Conservation (phyloP, 2,113 vertebrate species). For the Chionomys nivalis region DNA sequence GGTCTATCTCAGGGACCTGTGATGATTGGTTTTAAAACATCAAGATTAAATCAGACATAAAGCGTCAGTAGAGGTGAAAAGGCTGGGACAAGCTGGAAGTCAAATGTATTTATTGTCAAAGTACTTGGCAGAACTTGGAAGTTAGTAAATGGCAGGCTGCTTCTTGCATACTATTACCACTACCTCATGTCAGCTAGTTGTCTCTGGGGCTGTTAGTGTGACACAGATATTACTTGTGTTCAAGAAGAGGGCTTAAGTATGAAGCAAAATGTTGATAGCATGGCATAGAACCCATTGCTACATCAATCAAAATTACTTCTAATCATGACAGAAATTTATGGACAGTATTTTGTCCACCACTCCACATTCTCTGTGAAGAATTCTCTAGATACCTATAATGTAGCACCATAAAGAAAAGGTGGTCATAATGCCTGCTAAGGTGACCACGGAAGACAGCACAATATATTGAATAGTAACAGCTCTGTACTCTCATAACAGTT, state of each 20-base stretch:
- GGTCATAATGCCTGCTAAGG: background rate
- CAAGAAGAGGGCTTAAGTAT: background rate
- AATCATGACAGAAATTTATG: background rate
- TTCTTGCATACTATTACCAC: background rate
- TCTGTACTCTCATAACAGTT: background rate
- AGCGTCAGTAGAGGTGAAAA: background rate
- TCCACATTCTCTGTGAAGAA: background rate
- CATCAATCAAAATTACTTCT: background rate
- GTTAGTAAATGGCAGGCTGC: background rate
- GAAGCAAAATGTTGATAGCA: background rate
- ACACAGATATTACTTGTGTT: background rate
- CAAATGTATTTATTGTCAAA: background rate
- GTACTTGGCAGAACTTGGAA: background rate
- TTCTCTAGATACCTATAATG: background rate
- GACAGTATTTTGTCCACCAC: background rate
- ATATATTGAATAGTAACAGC: background rate
- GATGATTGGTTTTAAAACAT: background rate
- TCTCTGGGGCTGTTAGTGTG: fast-evolving
- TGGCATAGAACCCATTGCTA: fast-evolving
- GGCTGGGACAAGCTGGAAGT: background rate
- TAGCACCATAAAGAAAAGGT: background rate
- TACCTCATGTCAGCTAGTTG: background rate
- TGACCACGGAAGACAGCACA: background rate
- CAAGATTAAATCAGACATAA: background rate
- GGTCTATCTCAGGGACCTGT: background rate